Conservation (phyloP, 2,888 invertebrate species). For the Schizaphis graminum region DNA sequence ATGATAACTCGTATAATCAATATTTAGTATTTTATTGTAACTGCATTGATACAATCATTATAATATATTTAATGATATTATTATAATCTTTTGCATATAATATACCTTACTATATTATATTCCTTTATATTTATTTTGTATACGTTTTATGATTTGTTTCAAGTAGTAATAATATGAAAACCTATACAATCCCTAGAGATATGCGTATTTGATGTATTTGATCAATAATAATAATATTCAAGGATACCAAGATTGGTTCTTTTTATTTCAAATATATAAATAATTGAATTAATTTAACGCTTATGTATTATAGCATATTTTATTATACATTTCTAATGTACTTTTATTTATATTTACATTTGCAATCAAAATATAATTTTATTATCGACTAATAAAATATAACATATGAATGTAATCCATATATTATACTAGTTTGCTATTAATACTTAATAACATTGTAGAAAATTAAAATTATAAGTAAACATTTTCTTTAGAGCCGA, state of each 20-base stretch:
- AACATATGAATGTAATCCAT: neutral
- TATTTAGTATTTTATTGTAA: neutral
- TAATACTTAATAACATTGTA: neutral
- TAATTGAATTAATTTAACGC: neutral
- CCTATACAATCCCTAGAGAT: neutral
- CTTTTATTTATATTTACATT: neutral
- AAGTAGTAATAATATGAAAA: neutral
- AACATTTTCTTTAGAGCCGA: no score
- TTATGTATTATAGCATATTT: neutral
- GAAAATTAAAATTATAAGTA: neutral
- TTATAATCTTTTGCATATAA: neutral
- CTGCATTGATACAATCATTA: neutral
- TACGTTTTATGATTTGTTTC: neutral
- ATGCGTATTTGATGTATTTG: conserved; percentile 1
- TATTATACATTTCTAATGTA: neutral
- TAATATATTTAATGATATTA: neutral
- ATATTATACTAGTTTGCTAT: neutral
- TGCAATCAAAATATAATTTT: neutral
- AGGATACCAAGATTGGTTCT: neutral
- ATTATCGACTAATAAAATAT: neutral
- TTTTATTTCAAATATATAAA: neutral
- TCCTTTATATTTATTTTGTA: neutral
- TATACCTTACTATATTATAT: neutral
- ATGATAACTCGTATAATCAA: no score
- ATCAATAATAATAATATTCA: neutral